phyloP scores from a whole-genome alignment of 2,888 invertebrate genomes.

The Cosmia trapezina region DNA sequence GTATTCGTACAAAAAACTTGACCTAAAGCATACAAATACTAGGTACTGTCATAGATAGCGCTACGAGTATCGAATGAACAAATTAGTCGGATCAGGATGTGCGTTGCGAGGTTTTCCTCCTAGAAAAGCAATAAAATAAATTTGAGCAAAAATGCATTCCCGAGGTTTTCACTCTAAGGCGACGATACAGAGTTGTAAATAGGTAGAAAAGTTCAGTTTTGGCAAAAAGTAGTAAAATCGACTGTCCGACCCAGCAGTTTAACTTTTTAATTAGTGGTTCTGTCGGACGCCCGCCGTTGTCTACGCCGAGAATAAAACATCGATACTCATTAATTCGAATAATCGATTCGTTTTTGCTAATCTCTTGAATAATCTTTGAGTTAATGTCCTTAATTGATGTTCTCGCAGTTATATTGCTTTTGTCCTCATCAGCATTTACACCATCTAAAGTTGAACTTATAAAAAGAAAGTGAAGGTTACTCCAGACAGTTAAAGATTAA shows the following conservation, averaged over 20 bases:
- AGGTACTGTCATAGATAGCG: too few species aligned
- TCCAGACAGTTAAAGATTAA: neutral
- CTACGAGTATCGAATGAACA: too few species aligned
- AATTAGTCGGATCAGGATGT: too few species aligned
- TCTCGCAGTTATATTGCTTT: slow-evolving; percentile 28
- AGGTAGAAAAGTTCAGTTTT: slow-evolving; percentile 53
- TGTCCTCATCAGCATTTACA: slow-evolving; percentile 27
- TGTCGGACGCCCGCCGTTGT: slow-evolving; percentile 54
- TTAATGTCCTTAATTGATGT: slow-evolving; percentile 42
- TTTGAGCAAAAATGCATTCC: too few species aligned
- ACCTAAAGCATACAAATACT: too few species aligned
- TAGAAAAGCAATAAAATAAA: too few species aligned
- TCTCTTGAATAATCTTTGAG: slow-evolving; percentile 55
- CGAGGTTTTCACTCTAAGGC: too few species aligned
- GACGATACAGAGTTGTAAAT: slow-evolving; percentile 61
- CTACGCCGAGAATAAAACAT: slow-evolving; percentile 63
- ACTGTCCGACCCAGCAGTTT: slow-evolving; percentile 80
- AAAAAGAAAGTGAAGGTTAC: neutral
- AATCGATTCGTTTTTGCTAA: slow-evolving; percentile 64
- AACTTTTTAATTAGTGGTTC: slow-evolving; percentile 85
- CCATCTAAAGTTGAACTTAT: neutral
- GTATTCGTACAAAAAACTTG: too few species aligned
- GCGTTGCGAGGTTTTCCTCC: too few species aligned
- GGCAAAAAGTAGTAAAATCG: slow-evolving; percentile 77
- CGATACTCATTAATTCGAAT: slow-evolving; percentile 65